Evolutionary conservation across 2,113 vertebrate genomes (phyloP).

Genomic region (Hiodon tergisus): DNA sequence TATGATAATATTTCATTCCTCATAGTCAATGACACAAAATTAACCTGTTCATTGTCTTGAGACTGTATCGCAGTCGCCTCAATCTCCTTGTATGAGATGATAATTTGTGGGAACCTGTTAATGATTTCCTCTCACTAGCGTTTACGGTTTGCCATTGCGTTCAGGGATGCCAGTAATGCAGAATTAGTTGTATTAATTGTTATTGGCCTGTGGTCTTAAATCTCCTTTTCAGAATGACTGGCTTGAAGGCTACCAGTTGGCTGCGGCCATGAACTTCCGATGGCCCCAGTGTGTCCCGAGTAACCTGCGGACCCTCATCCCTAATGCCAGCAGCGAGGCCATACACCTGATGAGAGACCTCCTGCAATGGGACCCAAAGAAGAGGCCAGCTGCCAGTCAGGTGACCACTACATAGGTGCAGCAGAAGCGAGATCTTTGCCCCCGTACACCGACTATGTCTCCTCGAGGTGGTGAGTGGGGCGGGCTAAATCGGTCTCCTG

Average conservation of each 20-base stretch:
- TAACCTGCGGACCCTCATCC: slow-evolving; percentile 90
- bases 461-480: slow-evolving; percentile 82
- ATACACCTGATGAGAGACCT: slow-evolving; percentile 82
- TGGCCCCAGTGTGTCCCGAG: slow-evolving; percentile 92
- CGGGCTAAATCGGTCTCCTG: not conserved
- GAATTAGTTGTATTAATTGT: too few species aligned
- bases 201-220: not conserved
- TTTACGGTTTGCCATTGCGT: too few species aligned
- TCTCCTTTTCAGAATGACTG: slow-evolving; percentile 73
- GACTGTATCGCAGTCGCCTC: too few species aligned
- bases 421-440: slow-evolving; percentile 72
- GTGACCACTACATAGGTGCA: slow-evolving; percentile 31
- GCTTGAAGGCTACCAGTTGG: slow-evolving; percentile 90
- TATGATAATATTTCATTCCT: too few species aligned
- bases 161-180: too few species aligned
- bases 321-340: slow-evolving; percentile 89
- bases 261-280: slow-evolving; percentile 91
- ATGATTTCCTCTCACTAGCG: too few species aligned
- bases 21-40: too few species aligned
- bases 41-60: too few species aligned
- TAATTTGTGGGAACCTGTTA: too few species aligned
- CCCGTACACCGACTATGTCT: slow-evolving; percentile 95
- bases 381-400: slow-evolving; percentile 86
- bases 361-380: slow-evolving; percentile 92
- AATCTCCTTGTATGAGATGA: too few species aligned